Base-by-base conservation (phyloP, 92 coral and sea anemone species). In the Chrysogorgia sp. region DNA sequence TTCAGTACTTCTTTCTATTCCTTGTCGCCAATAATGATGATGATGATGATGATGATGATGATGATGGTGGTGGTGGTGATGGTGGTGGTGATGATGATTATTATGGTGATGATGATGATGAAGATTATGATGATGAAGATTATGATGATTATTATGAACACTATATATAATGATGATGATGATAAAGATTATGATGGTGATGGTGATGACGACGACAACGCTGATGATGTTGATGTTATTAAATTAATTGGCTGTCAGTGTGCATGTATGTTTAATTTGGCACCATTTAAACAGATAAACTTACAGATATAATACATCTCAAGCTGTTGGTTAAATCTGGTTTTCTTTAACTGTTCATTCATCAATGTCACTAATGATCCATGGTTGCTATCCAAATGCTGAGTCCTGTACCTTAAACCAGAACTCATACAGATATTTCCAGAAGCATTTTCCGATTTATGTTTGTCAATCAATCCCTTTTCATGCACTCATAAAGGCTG, bases 291-390 rank as follows among this genome's bases (percentile, higher is more conserved):
- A 40, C 63, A 80, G 30, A 26, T 20, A 17, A 20, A 65, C 78
- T 19, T 71, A 71, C 78, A 71, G 30, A 71, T 49, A 34, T n/a
- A 71, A 32, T 41, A 71, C 64, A 53, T 71, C 29, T 71, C 25
- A 50, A 71, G 78, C 31, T 71, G 78, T 58, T 71, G 78, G 49
- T 71, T 71, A 47, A 71, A 52, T 52, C 78, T 50, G 28, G 78
- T 53, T 52, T 71, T 71, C 63, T 71, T 48, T 47, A 71, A 25
- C 53, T 19, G 19, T 31, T 71, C 78, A 50, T 71, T 35, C 22
- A 45, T 71, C 32, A 50, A 21, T 8, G 63, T 7, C 33, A 69
- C 22, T 14, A 35, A 30, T 37, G 41, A 21, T 13, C n/a, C n/a
- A n/a, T n/a, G 47, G 29, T 52, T 30, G 7, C 23, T n/a, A 31